A percentile compares a stretch with the other conserved stretches of the same genome.
Conservation (phyloP, 1,140 invertebrate species). For the Asbolus verrucosus region DNA sequence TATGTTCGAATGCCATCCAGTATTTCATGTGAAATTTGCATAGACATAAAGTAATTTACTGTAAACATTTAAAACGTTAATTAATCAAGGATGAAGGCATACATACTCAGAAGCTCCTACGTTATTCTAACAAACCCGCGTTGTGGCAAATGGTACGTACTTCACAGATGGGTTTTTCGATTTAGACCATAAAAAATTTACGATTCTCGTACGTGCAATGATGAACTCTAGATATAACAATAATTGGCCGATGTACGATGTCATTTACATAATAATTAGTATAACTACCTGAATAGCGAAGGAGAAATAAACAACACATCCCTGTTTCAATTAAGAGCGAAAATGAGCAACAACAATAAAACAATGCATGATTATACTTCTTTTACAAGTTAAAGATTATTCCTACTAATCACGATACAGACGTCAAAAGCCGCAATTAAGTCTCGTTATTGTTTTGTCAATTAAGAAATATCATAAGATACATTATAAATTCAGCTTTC, state of each 20-base stretch:
- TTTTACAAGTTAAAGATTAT: too few relatives aligned
- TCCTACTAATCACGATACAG: too few relatives aligned
- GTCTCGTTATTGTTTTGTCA: too few relatives aligned
- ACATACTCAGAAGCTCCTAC: neutral
- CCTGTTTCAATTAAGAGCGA: too few relatives aligned
- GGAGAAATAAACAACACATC: constrained; percentile 1
- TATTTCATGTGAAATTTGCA: constrained; percentile 36
- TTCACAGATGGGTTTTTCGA: neutral
- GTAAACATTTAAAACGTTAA: constrained; percentile 39
- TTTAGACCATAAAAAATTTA: constrained; percentile 21
- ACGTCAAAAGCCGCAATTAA: too few relatives aligned
- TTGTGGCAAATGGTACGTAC: too few relatives aligned
- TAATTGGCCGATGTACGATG: constrained; percentile 2
- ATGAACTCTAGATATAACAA: constrained; percentile 2
- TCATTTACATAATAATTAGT: constrained; percentile 15
- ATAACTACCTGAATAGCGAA: constrained; percentile 14
- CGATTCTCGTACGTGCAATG: constrained; percentile 5
- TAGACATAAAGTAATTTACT: constrained; percentile 32
- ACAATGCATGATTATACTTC: too few relatives aligned
- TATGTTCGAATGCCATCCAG: constrained; percentile 21
- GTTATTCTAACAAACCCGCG: neutral
- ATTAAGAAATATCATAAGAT: too few relatives aligned
- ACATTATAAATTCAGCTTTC: too few relatives aligned
- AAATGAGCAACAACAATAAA: too few relatives aligned
- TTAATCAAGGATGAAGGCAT: constrained; percentile 23